phyloP scores from a whole-genome alignment of 2,888 invertebrate genomes.

The Oscheius sp. region DNA sequence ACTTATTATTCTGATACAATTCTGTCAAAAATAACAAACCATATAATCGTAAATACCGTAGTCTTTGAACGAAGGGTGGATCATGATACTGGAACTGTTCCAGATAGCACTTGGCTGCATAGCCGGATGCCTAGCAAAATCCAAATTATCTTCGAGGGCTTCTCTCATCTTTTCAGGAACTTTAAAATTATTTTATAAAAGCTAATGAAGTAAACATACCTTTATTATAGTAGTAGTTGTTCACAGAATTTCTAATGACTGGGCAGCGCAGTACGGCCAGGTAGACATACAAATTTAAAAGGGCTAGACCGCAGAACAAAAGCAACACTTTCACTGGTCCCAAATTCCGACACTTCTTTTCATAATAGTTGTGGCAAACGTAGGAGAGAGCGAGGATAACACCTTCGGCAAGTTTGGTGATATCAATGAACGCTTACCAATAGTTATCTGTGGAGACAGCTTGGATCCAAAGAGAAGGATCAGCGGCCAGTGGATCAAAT shows the following conservation, averaged over 20 bases:
- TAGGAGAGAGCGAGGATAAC: background rate
- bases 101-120: background rate
- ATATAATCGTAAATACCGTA: background rate
- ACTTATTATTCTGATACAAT: background rate
- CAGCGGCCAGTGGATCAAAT: slow-evolving; percentile 17
- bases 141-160: background rate
- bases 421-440: background rate
- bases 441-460: background rate
- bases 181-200: background rate
- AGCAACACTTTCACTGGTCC: too few species aligned
- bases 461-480: background rate
- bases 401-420: background rate
- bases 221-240: too few species aligned
- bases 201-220: background rate
- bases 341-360: background rate
- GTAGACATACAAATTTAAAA: too few species aligned
- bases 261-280: too few species aligned
- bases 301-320: too few species aligned
- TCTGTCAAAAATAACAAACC: background rate
- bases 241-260: too few species aligned
- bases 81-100: background rate
- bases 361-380: background rate
- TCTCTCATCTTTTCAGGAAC: background rate
- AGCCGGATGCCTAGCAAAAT: too few species aligned
- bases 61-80: background rate